Conservation (phyloP, 2,113 vertebrate genomes). For the Macquaria australasica region DNA sequence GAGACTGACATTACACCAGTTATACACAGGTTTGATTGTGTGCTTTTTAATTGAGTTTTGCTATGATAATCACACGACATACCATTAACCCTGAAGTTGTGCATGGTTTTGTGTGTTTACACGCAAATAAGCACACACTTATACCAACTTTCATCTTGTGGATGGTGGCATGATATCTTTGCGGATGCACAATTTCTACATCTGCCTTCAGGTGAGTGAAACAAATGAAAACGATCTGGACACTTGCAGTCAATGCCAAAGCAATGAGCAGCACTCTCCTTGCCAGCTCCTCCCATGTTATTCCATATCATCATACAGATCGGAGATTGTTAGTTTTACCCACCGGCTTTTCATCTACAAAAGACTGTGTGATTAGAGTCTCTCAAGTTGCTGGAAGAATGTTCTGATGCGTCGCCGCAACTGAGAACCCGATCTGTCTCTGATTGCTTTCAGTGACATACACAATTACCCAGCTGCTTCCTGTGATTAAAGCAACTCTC, state of each 20-base stretch:
- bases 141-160: neutral
- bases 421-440: slow-evolving; percentile 50
- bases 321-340: slow-evolving; percentile 41
- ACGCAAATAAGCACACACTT: neutral
- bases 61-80: neutral
- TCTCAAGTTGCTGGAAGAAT: slow-evolving; percentile 48
- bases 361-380: slow-evolving; percentile 64
- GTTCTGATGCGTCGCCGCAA: slow-evolving; percentile 45
- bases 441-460: slow-evolving; percentile 74
- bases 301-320: slow-evolving; percentile 52
- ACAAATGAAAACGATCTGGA: slow-evolving; percentile 40
- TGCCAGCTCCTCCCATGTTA: slow-evolving; percentile 26
- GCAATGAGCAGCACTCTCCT: slow-evolving; percentile 29
- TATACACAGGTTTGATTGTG: neutral
- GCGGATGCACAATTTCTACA: neutral
- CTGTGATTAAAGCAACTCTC: slow-evolving; percentile 75
- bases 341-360: slow-evolving; percentile 68
- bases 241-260: slow-evolving; percentile 44
- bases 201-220: slow-evolving; percentile 44
- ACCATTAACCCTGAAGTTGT: slow-evolving; percentile 18
- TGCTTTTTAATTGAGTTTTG: slow-evolving; percentile 20
- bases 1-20: neutral
- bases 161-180: neutral
- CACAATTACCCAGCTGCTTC: slow-evolving; percentile 77
- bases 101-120: neutral